Evolutionary conservation across 2,113 vertebrate genomes (phyloP).

Genomic region (Calyptommatus sinebrachiatus): DNA sequence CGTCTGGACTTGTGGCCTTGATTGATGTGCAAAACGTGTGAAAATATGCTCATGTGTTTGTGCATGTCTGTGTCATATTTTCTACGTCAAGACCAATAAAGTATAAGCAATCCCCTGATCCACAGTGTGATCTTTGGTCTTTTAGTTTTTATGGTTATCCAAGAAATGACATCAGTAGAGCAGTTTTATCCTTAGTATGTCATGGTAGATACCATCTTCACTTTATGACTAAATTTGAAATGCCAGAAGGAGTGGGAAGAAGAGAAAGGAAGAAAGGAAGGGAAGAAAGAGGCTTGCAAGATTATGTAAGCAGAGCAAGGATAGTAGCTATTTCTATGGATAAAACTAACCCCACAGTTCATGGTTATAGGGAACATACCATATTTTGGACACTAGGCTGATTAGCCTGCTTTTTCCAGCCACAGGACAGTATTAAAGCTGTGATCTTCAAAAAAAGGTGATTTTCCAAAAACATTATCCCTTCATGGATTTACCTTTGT

Average conservation of each 20-base stretch:
- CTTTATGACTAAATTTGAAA: conserved; percentile 44
- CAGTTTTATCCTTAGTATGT: conserved; percentile 49
- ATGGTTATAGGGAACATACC: conserved; percentile 50
- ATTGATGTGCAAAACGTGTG: conserved; percentile 42
- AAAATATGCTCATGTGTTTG: conserved; percentile 22
- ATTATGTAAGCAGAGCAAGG: conserved; percentile 42
- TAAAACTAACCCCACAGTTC: conserved; percentile 55
- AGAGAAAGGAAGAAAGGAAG: neutral
- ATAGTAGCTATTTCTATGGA: conserved; percentile 28
- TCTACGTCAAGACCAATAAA: conserved; percentile 60
- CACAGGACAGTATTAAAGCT: conserved; percentile 66
- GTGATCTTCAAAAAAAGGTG: conserved; percentile 62
- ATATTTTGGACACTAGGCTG: conserved; percentile 47
- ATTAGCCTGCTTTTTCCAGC: conserved; percentile 47
- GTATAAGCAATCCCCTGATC: conserved; percentile 69
- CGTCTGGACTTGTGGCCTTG: conserved; percentile 44
- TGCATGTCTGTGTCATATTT: conserved; percentile 46
- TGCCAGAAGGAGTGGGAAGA: conserved; percentile 17
- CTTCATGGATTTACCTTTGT: conserved; percentile 47
- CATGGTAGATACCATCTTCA: conserved; percentile 42
- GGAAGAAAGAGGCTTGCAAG: conserved; percentile 23
- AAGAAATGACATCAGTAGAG: conserved; percentile 49
- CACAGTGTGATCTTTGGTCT: conserved; percentile 75
- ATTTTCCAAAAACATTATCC: conserved; percentile 42
- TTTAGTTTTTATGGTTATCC: conserved; percentile 64